Evolutionary conservation across 2,113 vertebrate genomes (phyloP).

Genomic region (Vireo altiloquus): DNA sequence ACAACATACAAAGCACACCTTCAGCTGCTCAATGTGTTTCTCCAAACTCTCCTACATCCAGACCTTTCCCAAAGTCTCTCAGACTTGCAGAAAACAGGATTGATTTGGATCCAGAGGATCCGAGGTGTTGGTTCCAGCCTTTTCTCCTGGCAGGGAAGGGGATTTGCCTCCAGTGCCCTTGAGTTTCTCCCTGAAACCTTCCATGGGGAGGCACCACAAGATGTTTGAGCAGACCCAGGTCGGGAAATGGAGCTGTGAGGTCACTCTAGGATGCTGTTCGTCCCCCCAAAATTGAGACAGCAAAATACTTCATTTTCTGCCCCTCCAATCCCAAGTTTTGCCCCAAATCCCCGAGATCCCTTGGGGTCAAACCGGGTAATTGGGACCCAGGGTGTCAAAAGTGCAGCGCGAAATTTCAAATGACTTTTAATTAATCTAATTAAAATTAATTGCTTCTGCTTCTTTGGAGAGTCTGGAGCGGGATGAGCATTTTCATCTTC

Average conservation of each 20-base stretch:
- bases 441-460: constrained; percentile 19
- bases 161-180: background rate
- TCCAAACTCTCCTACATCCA: background rate
- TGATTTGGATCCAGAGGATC: background rate
- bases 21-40: background rate
- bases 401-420: background rate
- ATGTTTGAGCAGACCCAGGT: background rate
- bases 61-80: background rate
- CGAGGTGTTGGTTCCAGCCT: background rate
- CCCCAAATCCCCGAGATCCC: background rate
- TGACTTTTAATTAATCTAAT: background rate
- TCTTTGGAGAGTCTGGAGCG: background rate
- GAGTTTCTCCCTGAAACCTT: background rate
- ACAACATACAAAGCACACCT: accelerated
- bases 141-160: background rate
- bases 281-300: background rate
- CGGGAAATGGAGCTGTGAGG: background rate
- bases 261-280: background rate
- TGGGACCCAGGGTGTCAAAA: background rate
- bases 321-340: background rate
- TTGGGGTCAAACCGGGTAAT: background rate
- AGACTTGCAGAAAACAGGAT: background rate
- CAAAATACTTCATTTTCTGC: accelerated
- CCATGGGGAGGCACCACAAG: background rate
- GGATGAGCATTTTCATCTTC: background rate